phyloP scores from a whole-genome alignment of 2,113 vertebrate species.

The Vulpes ferrilata region DNA sequence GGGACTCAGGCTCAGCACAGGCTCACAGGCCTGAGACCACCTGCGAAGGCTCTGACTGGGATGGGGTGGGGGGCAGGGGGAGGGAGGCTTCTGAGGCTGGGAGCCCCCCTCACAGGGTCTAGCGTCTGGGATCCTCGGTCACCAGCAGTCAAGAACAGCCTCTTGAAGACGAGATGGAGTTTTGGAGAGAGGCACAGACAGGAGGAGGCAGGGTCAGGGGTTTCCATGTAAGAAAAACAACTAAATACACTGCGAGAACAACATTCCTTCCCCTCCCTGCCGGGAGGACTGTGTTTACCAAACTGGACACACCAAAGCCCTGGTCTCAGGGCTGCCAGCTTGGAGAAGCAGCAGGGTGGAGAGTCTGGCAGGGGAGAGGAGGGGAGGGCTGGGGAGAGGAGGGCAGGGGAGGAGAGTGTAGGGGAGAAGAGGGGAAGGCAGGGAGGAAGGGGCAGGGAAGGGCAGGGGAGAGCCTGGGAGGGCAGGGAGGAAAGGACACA shows the following conservation, averaged over 20 bases:
- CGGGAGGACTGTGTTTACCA: neutral
- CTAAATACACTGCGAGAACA: too few species aligned
- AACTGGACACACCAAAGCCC: neutral
- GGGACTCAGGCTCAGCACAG: neutral
- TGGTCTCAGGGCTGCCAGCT: neutral
- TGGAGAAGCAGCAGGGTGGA: neutral
- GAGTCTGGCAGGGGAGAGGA: neutral
- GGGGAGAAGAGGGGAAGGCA: rapidly evolving
- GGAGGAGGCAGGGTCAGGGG: neutral
- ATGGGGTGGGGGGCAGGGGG: neutral
- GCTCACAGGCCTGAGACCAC: neutral
- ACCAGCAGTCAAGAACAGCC: neutral
- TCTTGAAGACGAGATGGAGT: neutral
- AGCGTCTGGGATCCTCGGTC: neutral
- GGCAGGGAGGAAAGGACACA: neutral
- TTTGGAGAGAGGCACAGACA: neutral
- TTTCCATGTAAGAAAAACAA: neutral
- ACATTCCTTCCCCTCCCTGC: too few species aligned
- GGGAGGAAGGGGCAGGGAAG: neutral
- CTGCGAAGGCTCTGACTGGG: neutral
- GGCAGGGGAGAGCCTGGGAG: neutral
- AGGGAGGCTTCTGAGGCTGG: neutral
- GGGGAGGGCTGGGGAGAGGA: rapidly evolving
- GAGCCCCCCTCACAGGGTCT: neutral
- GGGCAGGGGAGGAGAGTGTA: rapidly evolving